phyloP scores from a whole-genome alignment of 2,888 invertebrate species.

The Pammene fasciana region DNA sequence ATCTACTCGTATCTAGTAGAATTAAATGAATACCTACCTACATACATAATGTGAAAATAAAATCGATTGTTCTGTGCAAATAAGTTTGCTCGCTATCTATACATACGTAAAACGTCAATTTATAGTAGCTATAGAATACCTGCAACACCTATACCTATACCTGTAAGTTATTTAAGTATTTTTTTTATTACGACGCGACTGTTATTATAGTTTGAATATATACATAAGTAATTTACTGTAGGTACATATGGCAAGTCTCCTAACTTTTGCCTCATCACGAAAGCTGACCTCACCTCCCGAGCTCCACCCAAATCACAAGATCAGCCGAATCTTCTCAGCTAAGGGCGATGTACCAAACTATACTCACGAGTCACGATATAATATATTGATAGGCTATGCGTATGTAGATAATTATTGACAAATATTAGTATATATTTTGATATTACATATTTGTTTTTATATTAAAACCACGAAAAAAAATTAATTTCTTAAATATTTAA shows the following conservation, averaged over 20 bases:
- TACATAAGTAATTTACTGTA: neutral
- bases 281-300: constrained; percentile 13
- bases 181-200: neutral
- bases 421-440: too few species aligned
- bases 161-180: too few species aligned
- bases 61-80: too few species aligned
- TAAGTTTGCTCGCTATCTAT: too few species aligned
- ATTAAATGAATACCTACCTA: too few species aligned
- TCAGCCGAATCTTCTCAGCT: constrained; percentile 31
- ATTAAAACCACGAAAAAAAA: too few species aligned
- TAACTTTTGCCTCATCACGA: neutral
- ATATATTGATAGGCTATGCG: constrained; percentile 5
- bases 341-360: constrained; percentile 13
- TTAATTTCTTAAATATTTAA: neutral
- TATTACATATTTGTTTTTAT: too few species aligned
- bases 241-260: neutral
- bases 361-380: constrained; percentile 9
- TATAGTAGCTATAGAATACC: too few species aligned
- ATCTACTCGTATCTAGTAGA: too few species aligned
- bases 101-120: too few species aligned
- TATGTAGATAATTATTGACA: neutral
- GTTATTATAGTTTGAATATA: neutral
- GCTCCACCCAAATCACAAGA: constrained; percentile 38
- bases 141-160: too few species aligned
- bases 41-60: too few species aligned